These are phyloP conservation scores for Daboia siamensis DNA, from an alignment of 2,113 vertebrate species.

Conservation along the genomic window DNA sequence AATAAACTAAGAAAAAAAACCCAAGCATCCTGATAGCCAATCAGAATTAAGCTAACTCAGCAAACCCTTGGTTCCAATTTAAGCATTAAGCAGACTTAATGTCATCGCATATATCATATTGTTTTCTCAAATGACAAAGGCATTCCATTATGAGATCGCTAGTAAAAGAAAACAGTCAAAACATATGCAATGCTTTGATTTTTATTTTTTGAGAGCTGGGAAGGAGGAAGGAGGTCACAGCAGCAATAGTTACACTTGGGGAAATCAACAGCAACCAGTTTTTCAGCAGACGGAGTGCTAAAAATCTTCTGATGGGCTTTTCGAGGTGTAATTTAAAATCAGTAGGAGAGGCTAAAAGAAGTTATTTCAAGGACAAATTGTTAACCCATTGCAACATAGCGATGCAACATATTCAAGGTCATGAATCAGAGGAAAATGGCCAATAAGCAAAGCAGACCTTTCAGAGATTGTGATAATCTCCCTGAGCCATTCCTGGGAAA, in stretches of 20 bases:
- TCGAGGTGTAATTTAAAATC: constrained; percentile 63
- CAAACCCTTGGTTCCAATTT: background rate
- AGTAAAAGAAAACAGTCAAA: constrained; percentile 3
- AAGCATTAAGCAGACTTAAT: background rate
- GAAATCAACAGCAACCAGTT: constrained; percentile 57
- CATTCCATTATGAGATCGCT: constrained; percentile 8
- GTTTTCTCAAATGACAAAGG: background rate
- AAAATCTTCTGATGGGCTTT: constrained; percentile 57
- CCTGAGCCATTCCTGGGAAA: background rate
- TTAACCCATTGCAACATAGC: constrained; percentile 37
- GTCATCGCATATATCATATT: background rate
- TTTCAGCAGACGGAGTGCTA: constrained; percentile 44
- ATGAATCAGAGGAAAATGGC: constrained; percentile 48
- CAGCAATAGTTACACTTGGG: background rate
- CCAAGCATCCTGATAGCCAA: background rate
- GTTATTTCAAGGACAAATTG: constrained; percentile 63
- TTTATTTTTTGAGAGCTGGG: background rate
- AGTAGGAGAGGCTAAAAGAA: constrained; percentile 36
- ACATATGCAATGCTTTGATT: background rate
- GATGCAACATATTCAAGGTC: constrained; percentile 43
- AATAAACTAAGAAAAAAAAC: background rate
- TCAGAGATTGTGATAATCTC: constrained; percentile 18
- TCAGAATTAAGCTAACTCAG: background rate
- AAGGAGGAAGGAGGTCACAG: background rate
- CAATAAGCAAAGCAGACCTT: background rate